Evolutionary conservation across 2,888 invertebrate genomes (phyloP), one percentile per base, ranked within the genome.

Genomic region (Spilarctia lutea): DNA sequence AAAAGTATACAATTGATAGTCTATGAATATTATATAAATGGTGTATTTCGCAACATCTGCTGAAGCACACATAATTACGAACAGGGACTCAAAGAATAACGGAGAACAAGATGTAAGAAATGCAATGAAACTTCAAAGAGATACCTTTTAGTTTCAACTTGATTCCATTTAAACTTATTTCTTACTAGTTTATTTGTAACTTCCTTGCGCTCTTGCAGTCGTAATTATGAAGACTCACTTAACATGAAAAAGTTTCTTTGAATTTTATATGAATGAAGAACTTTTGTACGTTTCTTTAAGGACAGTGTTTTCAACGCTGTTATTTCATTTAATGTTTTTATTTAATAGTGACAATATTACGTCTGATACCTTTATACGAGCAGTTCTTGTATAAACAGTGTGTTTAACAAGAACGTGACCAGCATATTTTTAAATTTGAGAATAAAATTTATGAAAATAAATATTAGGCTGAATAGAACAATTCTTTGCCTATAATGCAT

Each of bases 151-250:
- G 75, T 68, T 72, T 33, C 71, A 67, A 65, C 48, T 68, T 71
- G 39, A 48, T 71, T 68, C 68, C 33, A 68, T 60, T 72, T 65
- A 65, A 68, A 74, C 68, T 69, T 74, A 71, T 30, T 74, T 70
- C 60, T 66, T 13, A n/a, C 35, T 72, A 72, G 68, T 75, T 75
- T 71, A 72, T 72, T 71, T 75, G 42, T 65, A 75, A 65, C 48
- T 67, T 56, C 24, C 35, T 24, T 30, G 67, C 35, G 56, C 73
- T 67, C 8, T 67, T 71, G 27, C 65, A 70, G 60, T 42, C 45
- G 71, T 75, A 75, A 75, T 72, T 75, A 68, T 48, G 68, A 72
- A 72, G 65, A 75, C 71, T 75, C 39, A 65, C 71, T 72, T 71
- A 75, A 63, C 67, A 66, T 56, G 52, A 27, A 72, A 65, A 27